Base-by-base conservation (phyloP, 2,113 vertebrate species). In the Notothenia rossii region DNA sequence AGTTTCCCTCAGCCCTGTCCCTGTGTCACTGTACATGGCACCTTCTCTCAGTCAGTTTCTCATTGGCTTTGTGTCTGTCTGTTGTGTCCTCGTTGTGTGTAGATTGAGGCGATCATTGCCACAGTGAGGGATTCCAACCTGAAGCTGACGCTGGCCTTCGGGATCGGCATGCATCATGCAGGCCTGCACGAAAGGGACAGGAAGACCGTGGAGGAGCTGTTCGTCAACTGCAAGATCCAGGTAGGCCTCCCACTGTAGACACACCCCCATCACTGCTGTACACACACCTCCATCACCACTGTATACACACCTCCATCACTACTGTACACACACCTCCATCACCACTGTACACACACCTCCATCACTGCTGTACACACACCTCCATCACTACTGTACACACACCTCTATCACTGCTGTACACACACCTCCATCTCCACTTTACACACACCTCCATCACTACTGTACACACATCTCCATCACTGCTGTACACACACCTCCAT, bases 191-290 rank as follows among this genome's bases (percentile, higher is more conserved):
- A 99, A 65, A 94, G 97, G 72, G 98, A 99, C 94, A 91, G 98
- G n/a, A 98, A 96, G 90, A 99, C 97, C 1, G 97, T 97, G 67
- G 98, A 99, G 86, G 98, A 99, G 84, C 93, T 99, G 65, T 99
- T 99, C 85, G 97, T 99, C 81, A 98, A 99, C 89, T 98, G 97
- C 90, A 99, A 98, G 96, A 97, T 99, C 86, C 98, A 99, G 96
- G 98, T 99, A 40, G 0, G 45, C 69, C 49, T 55, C 59, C 8
- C 18, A 40, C 10, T 53, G 4, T 17, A 11, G 36, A 22, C 22
- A 10, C 0, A 54, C 8, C 14, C 53, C 1, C 5, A 1, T 17
- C 1, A 59, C 29, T 18, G 18, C 18, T 29, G 25, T 29, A 29
- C 3, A 29, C 25, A 29, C 25, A 29, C 3, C 25, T 29, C 25